Evolutionary conservation across 1,140 invertebrate genomes (phyloP), one percentile per base, ranked within the genome.

Genomic region (Plutomurus gul): DNA sequence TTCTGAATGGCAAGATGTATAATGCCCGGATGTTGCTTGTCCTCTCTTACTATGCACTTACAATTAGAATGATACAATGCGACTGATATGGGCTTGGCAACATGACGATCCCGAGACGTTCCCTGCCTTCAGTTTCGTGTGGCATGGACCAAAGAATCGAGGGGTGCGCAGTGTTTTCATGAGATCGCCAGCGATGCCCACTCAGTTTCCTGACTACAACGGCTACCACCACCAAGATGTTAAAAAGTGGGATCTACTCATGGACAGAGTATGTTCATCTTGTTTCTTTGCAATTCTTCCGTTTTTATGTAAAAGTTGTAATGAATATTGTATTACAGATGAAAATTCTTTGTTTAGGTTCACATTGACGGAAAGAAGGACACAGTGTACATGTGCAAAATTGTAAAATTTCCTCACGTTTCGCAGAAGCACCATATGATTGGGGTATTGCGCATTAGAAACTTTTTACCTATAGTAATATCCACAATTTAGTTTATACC

Each of bases 341-440:
- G 4, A 27, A 27, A 56, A 25, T 56, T 22, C 51, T 27, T 76
- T 71, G 7, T 70, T 13, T n/a, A 79, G 78, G 73, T 75, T 37
- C 78, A 36, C 6, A 47, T 77, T 75, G 11, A 76, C n/a, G 43
- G 22, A 27, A 47, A 30, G 13, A 76, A 60, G 37, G 16, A 76
- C 6, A 81, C 79, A 1, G 46, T 47, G 18, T 83, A 83, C 56
- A 75, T 80, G 30, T 95, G 93, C 85, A 95, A 94, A 87, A 93
- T 95, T 27, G 93, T 95, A 85, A 92, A 92, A 86, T 90, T 91
- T 0, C 93, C 94, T 0, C 83, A 86, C 0, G 83, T 94, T 2
- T 87, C 88, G 0, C 86, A 85, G 11, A 95, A 94, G 84, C 92
- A 95, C 84, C 94, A 95, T 82, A 93, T 95, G 85, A 90, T 94